Evolutionary conservation across 2,113 vertebrate genomes (phyloP).

Genomic region (Poeciliopsis occidentalis): DNA sequence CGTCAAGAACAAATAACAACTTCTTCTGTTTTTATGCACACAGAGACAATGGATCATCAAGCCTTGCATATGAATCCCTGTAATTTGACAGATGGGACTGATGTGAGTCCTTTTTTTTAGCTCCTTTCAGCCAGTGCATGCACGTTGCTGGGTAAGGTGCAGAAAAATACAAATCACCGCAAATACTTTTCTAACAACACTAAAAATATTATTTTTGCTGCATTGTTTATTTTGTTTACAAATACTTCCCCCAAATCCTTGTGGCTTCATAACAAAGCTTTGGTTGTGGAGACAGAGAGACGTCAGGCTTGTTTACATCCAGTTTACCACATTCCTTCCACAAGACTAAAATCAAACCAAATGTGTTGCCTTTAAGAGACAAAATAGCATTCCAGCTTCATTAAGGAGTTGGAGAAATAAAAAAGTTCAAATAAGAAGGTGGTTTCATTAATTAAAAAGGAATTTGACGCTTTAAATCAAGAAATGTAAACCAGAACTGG

Average conservation of each 20-base stretch:
- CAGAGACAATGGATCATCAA: slow-evolving; percentile 39
- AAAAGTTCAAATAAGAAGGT: neutral
- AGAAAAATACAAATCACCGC: neutral
- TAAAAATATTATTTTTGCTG: no score
- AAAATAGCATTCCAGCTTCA: neutral
- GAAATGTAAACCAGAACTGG: neutral
- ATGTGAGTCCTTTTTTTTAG: neutral
- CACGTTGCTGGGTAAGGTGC: neutral
- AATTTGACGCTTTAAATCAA: slow-evolving; percentile 2
- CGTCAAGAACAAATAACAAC: slow-evolving; percentile 32
- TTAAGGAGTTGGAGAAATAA: neutral
- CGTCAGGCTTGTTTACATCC: neutral
- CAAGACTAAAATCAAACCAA: neutral
- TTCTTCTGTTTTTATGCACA: slow-evolving; percentile 28
- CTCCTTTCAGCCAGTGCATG: neutral
- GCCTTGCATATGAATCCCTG: neutral
- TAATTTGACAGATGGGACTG: no score
- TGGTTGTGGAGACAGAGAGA: neutral
- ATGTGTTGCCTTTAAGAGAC: neutral
- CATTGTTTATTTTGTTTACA: neutral
- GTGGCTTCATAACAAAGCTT: neutral
- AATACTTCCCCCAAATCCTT: neutral
- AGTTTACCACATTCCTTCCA: neutral
- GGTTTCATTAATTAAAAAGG: neutral
- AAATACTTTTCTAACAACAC: no score